phyloP scores from a whole-genome alignment of 1,140 invertebrate species.

The Zaprionus inermis region DNA sequence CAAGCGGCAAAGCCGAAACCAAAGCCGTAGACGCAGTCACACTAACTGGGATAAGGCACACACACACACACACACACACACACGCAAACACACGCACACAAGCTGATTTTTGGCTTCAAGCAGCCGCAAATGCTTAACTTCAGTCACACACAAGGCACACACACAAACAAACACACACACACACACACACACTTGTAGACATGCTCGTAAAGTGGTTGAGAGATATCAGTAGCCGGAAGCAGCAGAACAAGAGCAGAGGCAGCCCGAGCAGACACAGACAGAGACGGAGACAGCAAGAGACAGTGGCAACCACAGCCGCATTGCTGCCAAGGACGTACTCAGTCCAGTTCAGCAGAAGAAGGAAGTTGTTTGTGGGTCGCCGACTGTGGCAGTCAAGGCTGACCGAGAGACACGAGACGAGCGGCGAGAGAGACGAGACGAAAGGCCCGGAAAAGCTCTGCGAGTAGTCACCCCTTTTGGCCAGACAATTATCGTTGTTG shows the following conservation, averaged over 20 bases:
- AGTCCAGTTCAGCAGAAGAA: conserved; percentile 48
- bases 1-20: conserved; percentile 37
- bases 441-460: conserved; percentile 5
- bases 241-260: conserved; percentile 25
- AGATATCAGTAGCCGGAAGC: conserved; percentile 19
- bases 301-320: conserved; percentile 68
- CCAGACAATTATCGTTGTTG: conserved; percentile 45
- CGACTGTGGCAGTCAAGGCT: conserved; percentile 44
- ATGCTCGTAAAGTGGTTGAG: conserved; percentile 8
- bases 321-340: conserved; percentile 68
- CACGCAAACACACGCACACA: conserved; percentile 22
- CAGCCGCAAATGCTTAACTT: conserved; percentile 81
- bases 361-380: conserved; percentile 80
- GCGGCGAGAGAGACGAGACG: conserved; percentile 31
- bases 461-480: conserved; percentile 52
- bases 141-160: conserved; percentile 57
- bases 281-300: conserved; percentile 41
- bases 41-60: background rate
- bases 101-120: conserved; percentile 73
- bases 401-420: conserved; percentile 36
- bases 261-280: background rate
- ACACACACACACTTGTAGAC: conserved; percentile 12
- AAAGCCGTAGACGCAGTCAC: conserved; percentile 20
- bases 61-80: conserved; percentile 14
- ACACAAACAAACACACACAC: conserved; percentile 51